These are phyloP conservation scores for Colaptes auratus DNA, from an alignment of 2,113 vertebrate species.

Conservation along the genomic window DNA sequence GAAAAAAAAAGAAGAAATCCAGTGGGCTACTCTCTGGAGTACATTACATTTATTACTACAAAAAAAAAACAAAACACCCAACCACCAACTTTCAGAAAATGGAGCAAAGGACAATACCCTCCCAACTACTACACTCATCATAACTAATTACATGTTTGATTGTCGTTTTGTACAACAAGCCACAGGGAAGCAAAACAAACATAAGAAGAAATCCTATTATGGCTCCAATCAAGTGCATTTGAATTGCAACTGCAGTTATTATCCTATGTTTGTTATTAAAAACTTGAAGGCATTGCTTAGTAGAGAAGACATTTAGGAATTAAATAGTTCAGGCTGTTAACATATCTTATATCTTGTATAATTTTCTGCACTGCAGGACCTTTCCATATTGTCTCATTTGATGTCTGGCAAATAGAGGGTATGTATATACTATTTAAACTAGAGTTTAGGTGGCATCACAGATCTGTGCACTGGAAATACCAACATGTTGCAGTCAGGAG, in stretches of 20 bases:
- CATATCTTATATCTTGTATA: background rate
- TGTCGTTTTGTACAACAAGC: conserved; percentile 37
- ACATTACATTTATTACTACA: background rate
- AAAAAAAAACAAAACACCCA: conserved; percentile 1
- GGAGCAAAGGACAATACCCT: background rate
- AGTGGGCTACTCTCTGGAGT: background rate
- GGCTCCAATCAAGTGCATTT: conserved; percentile 21
- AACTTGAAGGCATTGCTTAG: background rate
- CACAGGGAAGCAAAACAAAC: conserved; percentile 53
- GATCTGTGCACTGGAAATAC: background rate
- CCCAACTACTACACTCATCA: background rate
- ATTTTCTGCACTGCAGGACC: background rate
- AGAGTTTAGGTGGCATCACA: background rate
- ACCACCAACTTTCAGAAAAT: background rate
- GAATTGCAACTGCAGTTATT: background rate
- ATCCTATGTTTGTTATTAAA: background rate
- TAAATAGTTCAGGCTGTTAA: background rate
- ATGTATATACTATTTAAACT: background rate
- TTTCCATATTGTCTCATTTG: background rate
- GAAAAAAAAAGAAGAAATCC: background rate
- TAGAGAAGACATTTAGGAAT: background rate
- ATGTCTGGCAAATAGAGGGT: background rate
- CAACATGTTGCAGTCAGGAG: background rate
- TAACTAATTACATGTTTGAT: conserved; percentile 56
- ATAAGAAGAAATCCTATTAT: conserved; percentile 11